Evolutionary conservation across 2,113 vertebrate species (phyloP).

Genomic region (Cygnus buccinator): DNA sequence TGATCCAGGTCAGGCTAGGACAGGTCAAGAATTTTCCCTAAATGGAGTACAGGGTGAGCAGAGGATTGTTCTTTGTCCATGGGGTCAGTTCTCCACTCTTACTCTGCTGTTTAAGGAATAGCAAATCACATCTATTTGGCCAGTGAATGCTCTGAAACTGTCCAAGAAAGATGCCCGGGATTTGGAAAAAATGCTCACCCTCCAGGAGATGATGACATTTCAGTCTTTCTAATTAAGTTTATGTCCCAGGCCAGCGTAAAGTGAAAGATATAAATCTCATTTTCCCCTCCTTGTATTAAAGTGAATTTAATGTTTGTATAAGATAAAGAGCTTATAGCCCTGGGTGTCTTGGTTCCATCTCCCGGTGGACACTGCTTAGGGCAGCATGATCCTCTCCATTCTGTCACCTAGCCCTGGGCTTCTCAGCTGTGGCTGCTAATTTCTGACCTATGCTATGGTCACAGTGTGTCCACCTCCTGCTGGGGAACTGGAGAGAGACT

Average conservation of each 20-base stretch:
- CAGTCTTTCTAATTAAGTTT: conserved; percentile 54
- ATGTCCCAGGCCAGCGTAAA: conserved; percentile 21
- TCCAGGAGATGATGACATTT: conserved; percentile 57
- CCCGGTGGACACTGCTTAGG: not conserved
- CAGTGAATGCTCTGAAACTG: not conserved
- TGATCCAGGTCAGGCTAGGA: not conserved
- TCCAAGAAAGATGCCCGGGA: conserved; percentile 15
- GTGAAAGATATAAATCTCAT: conserved; percentile 46
- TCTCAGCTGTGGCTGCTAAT: not conserved
- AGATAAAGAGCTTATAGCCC: conserved; percentile 12
- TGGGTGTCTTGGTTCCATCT: not conserved
- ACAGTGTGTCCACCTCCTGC: rapidly evolving
- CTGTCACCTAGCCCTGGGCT: not conserved
- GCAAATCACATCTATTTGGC: not conserved
- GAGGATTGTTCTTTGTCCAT: not conserved
- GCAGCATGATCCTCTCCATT: not conserved
- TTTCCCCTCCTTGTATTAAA: not conserved
- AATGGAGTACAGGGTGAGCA: not conserved
- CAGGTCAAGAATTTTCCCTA: not conserved
- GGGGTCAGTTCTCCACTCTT: not conserved
- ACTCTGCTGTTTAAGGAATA: conserved; percentile 2
- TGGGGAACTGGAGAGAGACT: not conserved
- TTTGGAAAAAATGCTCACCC: not conserved
- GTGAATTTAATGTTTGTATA: conserved; percentile 24
- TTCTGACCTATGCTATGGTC: not conserved